Conservation (phyloP, 2,797 vertebrate species). For the Hydrolagus colliei region DNA sequence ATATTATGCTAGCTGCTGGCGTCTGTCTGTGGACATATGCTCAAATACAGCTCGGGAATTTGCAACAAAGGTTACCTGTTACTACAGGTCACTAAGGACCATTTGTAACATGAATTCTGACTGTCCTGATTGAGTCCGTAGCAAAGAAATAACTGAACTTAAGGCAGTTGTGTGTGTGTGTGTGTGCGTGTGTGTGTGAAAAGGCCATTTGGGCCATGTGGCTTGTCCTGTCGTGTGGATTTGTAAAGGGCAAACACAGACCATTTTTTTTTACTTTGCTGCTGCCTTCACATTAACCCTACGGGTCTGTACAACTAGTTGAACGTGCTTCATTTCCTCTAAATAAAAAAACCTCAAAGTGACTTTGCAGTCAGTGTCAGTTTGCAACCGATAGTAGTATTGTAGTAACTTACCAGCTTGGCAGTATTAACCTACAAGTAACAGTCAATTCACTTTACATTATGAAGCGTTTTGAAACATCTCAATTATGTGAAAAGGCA, state of each 20-base stretch:
- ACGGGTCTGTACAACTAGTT: not conserved
- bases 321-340: not conserved
- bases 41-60: not conserved
- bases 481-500: not conserved
- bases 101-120: not conserved
- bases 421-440: not conserved
- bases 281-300: no score
- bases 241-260: not conserved
- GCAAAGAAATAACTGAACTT: not conserved
- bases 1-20: no score
- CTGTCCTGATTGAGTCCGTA: not conserved
- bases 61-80: not conserved
- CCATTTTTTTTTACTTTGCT: not conserved
- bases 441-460: not conserved
- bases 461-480: not conserved
- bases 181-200: not conserved
- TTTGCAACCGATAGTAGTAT: not conserved
- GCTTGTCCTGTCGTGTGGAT: not conserved
- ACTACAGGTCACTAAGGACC: not conserved
- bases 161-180: not conserved
- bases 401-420: not conserved
- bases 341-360: not conserved
- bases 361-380: no score
- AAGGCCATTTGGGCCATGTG: not conserved
- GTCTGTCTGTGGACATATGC: not conserved